These are phyloP conservation scores for Pycnomerus fuliginosus DNA, from an alignment of 2,888 invertebrate genomes.

Conservation along the genomic window DNA sequence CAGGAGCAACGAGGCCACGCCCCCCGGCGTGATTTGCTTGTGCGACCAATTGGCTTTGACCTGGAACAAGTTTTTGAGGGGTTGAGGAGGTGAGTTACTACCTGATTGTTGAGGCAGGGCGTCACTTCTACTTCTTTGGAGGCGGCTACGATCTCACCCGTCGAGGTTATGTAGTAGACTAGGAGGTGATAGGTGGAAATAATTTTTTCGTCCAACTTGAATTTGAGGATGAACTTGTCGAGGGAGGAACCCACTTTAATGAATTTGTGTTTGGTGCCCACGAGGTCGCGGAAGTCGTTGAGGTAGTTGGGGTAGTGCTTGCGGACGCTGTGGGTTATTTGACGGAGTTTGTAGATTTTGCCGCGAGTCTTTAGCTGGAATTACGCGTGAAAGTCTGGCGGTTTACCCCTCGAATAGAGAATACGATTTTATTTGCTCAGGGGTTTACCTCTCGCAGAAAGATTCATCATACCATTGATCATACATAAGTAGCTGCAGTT, in stretches of 20 bases:
- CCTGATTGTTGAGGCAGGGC: constrained; percentile 59
- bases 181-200: constrained; percentile 55
- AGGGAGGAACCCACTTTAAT: constrained; percentile 33
- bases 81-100: too few relatives aligned
- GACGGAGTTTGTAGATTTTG: constrained; percentile 41
- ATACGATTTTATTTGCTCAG: too few relatives aligned
- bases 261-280: constrained; percentile 42
- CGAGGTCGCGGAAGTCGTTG: constrained; percentile 17
- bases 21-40: constrained; percentile 55
- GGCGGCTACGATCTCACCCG: constrained; percentile 60
- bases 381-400: too few relatives aligned
- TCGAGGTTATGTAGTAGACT: constrained; percentile 57
- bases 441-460: too few relatives aligned
- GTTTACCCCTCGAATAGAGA: too few relatives aligned
- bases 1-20: constrained; percentile 53
- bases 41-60: constrained; percentile 54
- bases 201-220: constrained; percentile 54
- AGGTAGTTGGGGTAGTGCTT: constrained; percentile 34
- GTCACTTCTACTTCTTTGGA: constrained; percentile 56
- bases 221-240: constrained; percentile 52
- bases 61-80: constrained; percentile 28
- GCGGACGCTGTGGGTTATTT: constrained; percentile 37
- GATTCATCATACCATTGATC: too few relatives aligned
- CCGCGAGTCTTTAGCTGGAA: constrained; percentile 48
- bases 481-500: too few relatives aligned